A percentile compares a stretch with the other conserved stretches of the same genome.
These are phyloP conservation scores for Lasiurus cinereus DNA, from an alignment of 2,113 vertebrate genomes.

Conservation along the genomic window DNA sequence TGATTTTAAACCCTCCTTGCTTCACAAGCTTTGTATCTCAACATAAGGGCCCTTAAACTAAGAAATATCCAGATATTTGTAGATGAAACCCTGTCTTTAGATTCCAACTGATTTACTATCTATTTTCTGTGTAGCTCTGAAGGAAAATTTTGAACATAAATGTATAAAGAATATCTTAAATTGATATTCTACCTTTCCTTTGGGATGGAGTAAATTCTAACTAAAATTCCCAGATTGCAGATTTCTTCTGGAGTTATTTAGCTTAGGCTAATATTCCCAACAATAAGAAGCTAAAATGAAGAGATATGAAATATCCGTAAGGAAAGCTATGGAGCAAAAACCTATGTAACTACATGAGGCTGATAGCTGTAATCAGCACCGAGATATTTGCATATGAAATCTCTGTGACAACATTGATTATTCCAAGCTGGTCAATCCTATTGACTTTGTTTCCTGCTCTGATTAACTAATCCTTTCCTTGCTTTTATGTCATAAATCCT, in stretches of 20 bases:
- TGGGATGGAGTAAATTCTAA: not conserved
- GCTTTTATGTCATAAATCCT: not conserved
- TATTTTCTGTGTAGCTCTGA: not conserved
- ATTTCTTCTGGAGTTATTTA: not conserved
- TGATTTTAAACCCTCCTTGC: not conserved
- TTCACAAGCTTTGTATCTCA: conserved; percentile 13
- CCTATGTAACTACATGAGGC: not conserved
- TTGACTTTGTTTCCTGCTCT: not conserved
- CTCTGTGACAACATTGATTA: conserved; percentile 13
- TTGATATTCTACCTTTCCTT: conserved; percentile 22
- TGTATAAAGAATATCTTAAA: not conserved
- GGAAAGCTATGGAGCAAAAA: not conserved
- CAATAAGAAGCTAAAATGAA: conserved; percentile 14
- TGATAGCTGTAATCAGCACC: not conserved
- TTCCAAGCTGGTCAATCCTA: not conserved
- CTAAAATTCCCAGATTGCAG: not conserved
- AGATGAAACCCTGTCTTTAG: not conserved
- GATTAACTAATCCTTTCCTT: not conserved
- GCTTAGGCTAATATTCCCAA: not conserved
- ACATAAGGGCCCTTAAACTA: not conserved
- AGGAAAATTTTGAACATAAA: conserved; percentile 1
- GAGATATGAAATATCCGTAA: not conserved
- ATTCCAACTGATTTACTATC: not conserved
- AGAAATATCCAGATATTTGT: not conserved
- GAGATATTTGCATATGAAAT: not conserved